phyloP scores from a whole-genome alignment of 2,797 vertebrate genomes.

The Danio tinwini region DNA sequence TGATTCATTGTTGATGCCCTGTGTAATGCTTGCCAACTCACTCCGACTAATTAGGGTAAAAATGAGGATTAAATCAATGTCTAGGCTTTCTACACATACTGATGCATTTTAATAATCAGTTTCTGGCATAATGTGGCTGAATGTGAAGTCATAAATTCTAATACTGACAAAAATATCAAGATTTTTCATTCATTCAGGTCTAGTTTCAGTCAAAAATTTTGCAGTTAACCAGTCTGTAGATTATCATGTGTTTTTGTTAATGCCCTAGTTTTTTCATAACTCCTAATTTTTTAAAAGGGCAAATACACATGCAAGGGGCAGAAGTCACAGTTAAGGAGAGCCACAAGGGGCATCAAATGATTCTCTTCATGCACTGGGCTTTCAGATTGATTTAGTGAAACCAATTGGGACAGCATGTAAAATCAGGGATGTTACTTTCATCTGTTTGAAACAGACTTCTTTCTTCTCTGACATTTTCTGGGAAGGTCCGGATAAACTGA shows the following conservation, averaged over 20 bases:
- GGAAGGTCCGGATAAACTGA: constrained; percentile 70
- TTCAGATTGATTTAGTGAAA: constrained; percentile 78
- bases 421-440: constrained; percentile 72
- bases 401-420: constrained; percentile 72
- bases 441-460: constrained; percentile 72
- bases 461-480: constrained; percentile 72
- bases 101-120: constrained; percentile 6
- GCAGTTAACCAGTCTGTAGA: neutral
- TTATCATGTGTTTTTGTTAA: neutral
- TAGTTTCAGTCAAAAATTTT: neutral
- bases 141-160: neutral
- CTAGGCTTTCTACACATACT: constrained; percentile 48
- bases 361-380: constrained; percentile 68
- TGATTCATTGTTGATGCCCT: constrained; percentile 48
- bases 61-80: constrained; percentile 55
- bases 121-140: constrained; percentile 3
- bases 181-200: neutral
- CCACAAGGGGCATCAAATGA: constrained; percentile 62
- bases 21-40: constrained; percentile 37
- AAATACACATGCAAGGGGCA: constrained; percentile 37
- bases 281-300: constrained; percentile 20
- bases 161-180: too few species aligned
- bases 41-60: constrained; percentile 49
- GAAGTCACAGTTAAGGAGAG: constrained; percentile 53
- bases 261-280: neutral